phyloP scores from a whole-genome alignment of 1,140 invertebrate species.

The Augochlora pura region DNA sequence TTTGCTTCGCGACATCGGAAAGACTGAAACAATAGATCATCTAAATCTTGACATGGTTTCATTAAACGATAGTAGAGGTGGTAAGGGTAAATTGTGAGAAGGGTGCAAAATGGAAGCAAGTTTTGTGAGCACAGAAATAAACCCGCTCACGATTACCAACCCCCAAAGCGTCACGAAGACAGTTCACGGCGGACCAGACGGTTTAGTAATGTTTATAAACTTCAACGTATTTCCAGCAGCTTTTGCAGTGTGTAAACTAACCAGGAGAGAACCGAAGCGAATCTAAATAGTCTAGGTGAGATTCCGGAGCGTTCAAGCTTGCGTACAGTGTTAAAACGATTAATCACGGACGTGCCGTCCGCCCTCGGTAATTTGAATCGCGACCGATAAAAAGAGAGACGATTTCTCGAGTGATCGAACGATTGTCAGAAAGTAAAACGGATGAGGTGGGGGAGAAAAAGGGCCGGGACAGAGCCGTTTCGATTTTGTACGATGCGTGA shows the following conservation, averaged over 20 bases:
- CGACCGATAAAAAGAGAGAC: background rate
- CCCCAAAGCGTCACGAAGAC: background rate
- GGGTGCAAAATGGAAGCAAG: no score
- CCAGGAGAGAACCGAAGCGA: constrained; percentile 50
- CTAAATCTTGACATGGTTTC: no score
- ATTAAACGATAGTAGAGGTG: no score
- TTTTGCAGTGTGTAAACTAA: constrained; percentile 69
- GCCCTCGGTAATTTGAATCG: constrained; percentile 28
- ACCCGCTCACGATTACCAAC: background rate
- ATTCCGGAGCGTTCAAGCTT: constrained; percentile 58
- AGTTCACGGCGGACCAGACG: constrained; percentile 48
- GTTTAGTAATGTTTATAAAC: constrained; percentile 67
- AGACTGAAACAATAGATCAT: no score
- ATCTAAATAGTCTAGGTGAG: constrained; percentile 55
- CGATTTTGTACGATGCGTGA: constrained; percentile 34
- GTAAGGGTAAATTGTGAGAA: no score
- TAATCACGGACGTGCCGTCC: constrained; percentile 55
- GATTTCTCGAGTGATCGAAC: no score
- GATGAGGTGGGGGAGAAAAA: no score
- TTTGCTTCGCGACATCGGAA: no score
- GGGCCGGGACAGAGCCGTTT: constrained; percentile 40
- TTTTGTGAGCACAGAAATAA: background rate
- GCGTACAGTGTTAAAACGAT: constrained; percentile 35
- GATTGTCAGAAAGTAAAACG: no score
- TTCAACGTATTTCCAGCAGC: constrained; percentile 69